A percentile compares a stretch with the other conserved stretches of the same genome.
Conservation (phyloP, 2,113 vertebrate genomes). For the Sprattus sprattus region DNA sequence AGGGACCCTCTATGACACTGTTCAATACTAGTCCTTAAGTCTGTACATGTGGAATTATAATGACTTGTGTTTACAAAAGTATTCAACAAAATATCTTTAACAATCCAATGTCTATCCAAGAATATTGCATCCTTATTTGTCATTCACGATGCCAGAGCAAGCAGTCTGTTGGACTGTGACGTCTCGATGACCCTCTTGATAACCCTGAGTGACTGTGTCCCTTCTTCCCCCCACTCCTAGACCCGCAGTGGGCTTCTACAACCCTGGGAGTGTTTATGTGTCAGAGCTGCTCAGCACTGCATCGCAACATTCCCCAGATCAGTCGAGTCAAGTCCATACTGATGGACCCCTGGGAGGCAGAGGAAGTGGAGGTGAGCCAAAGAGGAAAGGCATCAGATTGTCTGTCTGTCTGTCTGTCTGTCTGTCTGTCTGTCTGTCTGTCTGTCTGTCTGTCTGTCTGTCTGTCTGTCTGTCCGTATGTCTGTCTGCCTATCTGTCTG, state of each 20-base stretch:
- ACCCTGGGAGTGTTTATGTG: constrained; percentile 93
- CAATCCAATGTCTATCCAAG: too few species aligned
- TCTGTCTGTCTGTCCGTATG: background rate
- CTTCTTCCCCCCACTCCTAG: constrained; percentile 61
- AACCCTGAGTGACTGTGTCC: background rate
- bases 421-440: constrained; percentile 42
- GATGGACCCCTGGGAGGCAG: constrained; percentile 86
- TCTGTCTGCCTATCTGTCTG: background rate
- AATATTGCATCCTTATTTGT: background rate
- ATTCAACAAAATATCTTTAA: background rate
- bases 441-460: constrained; percentile 19
- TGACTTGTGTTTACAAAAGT: too few species aligned
- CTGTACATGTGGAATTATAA: too few species aligned
- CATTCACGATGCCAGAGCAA: background rate
- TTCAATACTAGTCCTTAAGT: too few species aligned
- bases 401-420: constrained; percentile 28
- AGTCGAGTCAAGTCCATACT: constrained; percentile 89
- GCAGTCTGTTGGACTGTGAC: background rate
- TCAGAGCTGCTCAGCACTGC: constrained; percentile 89
- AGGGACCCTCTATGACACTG: too few species aligned
- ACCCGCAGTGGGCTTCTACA: constrained; percentile 92
- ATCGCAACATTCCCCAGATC: constrained; percentile 87
- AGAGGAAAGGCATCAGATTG: background rate
- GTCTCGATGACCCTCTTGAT: background rate
- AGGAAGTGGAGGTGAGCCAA: constrained; percentile 83